These are phyloP conservation scores for Drosophila koepferae DNA, from an alignment of 2,888 invertebrate genomes.

Conservation along the genomic window DNA sequence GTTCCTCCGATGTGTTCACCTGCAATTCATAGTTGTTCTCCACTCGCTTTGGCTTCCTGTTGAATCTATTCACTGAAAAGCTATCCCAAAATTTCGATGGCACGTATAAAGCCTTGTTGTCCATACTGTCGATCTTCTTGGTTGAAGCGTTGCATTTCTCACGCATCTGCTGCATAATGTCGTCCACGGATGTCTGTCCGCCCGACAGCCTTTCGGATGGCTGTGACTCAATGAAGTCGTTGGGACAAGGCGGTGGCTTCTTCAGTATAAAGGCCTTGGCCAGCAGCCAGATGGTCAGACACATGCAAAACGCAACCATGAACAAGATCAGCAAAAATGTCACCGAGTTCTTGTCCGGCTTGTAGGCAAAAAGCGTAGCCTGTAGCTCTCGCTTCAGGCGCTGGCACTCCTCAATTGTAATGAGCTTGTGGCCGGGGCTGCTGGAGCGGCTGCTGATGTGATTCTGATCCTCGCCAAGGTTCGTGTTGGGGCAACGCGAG, in stretches of 20 bases:
- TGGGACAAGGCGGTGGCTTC: not conserved
- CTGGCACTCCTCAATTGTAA: conserved; percentile 53
- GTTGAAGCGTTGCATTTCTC: conserved; percentile 20
- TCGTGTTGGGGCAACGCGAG: conserved; percentile 26
- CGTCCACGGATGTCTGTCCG: conserved; percentile 29
- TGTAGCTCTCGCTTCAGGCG: conserved; percentile 42
- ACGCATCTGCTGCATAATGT: conserved; percentile 24
- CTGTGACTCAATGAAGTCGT: not conserved
- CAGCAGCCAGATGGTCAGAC: conserved; percentile 30
- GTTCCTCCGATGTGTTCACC: not conserved
- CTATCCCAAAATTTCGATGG: conserved; percentile 39
- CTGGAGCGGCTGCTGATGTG: not conserved
- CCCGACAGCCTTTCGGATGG: conserved; percentile 21
- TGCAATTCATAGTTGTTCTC: not conserved
- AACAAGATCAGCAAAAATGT: conserved; percentile 29
- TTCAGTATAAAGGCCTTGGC: conserved; percentile 44
- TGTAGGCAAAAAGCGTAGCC: not conserved
- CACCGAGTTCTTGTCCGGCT: not conserved
- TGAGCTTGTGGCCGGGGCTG: conserved; percentile 24
- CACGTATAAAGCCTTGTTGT: conserved; percentile 23
- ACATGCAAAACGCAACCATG: conserved; percentile 31
- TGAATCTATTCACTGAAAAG: conserved; percentile 17
- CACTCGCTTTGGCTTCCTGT: not conserved
- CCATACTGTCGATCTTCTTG: not conserved
- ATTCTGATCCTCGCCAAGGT: conserved; percentile 1